These are phyloP conservation scores for Masnerella sp. DNA, from an alignment of 2,888 invertebrate species.

Conservation along the genomic window DNA sequence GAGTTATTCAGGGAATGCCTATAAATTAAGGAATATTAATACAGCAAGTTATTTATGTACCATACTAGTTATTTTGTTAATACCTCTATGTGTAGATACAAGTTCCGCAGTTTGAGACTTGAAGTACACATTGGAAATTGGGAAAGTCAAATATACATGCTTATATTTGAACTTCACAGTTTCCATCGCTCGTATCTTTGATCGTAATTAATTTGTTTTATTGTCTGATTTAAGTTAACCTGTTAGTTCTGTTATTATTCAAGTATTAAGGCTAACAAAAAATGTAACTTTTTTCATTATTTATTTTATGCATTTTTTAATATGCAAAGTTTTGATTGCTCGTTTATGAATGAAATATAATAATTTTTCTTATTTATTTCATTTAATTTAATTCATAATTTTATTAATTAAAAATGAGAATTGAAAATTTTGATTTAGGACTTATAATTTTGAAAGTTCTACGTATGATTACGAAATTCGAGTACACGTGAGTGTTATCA, in stretches of 20 bases:
- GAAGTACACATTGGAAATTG: conserved; percentile 16
- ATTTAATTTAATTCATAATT: background rate
- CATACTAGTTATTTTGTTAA: conserved; percentile 22
- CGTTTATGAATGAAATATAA: too few relatives aligned
- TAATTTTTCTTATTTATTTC: background rate
- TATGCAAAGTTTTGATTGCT: too few relatives aligned
- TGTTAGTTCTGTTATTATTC: too few relatives aligned
- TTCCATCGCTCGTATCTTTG: conserved; percentile 8
- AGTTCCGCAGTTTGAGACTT: conserved; percentile 24
- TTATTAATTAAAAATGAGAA: too few relatives aligned
- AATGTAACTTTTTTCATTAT: too few relatives aligned
- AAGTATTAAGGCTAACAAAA: too few relatives aligned
- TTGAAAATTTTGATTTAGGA: too few relatives aligned
- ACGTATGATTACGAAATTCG: background rate
- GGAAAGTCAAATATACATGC: conserved; percentile 13
- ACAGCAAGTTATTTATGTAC: conserved; percentile 7
- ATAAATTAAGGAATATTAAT: conserved; percentile 16
- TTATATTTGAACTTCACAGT: conserved; percentile 14
- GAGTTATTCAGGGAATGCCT: background rate
- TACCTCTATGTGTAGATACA: conserved; percentile 6
- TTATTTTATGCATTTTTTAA: too few relatives aligned
- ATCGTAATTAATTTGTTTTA: conserved; percentile 11
- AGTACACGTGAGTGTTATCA: background rate
- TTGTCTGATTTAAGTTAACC: background rate
- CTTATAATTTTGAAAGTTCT: too few relatives aligned